These are phyloP conservation scores for Cottoperca gobio DNA, from an alignment of 2,797 vertebrate genomes.

Conservation along the genomic window DNA sequence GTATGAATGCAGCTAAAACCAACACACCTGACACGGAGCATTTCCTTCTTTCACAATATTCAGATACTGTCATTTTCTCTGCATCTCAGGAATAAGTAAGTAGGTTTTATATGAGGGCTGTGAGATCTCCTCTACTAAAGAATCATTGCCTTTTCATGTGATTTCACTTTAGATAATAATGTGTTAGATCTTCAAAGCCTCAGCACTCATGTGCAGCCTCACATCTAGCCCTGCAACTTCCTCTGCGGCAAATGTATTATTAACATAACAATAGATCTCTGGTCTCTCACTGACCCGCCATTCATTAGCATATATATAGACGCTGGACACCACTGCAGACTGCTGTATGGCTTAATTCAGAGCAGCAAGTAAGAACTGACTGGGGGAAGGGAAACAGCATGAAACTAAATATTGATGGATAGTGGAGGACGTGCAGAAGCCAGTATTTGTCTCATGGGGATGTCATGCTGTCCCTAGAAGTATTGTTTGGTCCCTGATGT, in stretches of 20 bases:
- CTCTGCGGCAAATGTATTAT: slow-evolving; percentile 71
- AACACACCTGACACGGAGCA: not conserved
- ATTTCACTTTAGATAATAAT: slow-evolving; percentile 73
- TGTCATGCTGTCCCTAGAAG: slow-evolving; percentile 43
- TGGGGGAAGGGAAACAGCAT: slow-evolving; percentile 41
- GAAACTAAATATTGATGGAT: slow-evolving; percentile 51
- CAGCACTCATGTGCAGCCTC: slow-evolving; percentile 68
- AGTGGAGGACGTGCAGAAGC: slow-evolving; percentile 17
- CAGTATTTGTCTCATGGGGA: slow-evolving; percentile 38
- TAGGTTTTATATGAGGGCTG: slow-evolving; percentile 9
- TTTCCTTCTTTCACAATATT: not conserved
- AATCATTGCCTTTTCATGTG: slow-evolving; percentile 66
- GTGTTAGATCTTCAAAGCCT: slow-evolving; percentile 75
- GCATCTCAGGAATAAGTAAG: not conserved
- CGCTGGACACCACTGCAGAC: slow-evolving; percentile 40
- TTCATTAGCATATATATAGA: slow-evolving; percentile 82
- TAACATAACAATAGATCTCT: slow-evolving; percentile 77
- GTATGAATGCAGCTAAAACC: not conserved
- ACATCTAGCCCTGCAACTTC: slow-evolving; percentile 64
- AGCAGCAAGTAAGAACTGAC: slow-evolving; percentile 52
- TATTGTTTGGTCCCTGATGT: slow-evolving; percentile 39
- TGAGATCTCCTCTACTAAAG: slow-evolving; percentile 48
- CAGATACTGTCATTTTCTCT: slow-evolving; percentile 4
- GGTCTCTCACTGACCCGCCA: slow-evolving; percentile 52
- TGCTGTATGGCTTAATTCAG: slow-evolving; percentile 61